phyloP scores from a whole-genome alignment of 1,140 invertebrate genomes.

The Heliconius nattereri region DNA sequence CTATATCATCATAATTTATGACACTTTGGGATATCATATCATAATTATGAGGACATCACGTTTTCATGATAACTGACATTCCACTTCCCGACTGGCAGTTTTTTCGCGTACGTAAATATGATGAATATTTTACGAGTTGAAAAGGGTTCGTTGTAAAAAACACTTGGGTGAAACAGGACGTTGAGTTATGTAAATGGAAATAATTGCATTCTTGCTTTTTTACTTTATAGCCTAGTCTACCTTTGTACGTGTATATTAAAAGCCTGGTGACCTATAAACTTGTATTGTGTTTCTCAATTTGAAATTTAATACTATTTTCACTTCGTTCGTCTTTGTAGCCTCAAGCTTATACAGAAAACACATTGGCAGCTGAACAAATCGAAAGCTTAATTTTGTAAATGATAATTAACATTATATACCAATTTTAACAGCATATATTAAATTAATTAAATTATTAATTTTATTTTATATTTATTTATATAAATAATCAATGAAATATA shows the following conservation, averaged over 20 bases:
- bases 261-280: neutral
- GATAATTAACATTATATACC: neutral
- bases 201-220: slow-evolving; percentile 34
- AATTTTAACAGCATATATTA: neutral
- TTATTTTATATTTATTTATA: too few species aligned
- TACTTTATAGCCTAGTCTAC: neutral
- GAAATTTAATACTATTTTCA: neutral
- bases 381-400: too few species aligned
- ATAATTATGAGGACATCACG: neutral
- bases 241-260: slow-evolving; percentile 1
- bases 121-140: slow-evolving; percentile 43
- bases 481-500: neutral
- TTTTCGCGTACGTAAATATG: slow-evolving; percentile 35
- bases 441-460: neutral
- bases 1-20: too few species aligned
- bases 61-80: slow-evolving; percentile 28
- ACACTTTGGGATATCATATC: neutral
- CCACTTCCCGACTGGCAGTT: slow-evolving; percentile 28
- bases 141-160: slow-evolving; percentile 40
- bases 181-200: slow-evolving; percentile 38
- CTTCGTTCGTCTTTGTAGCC: neutral
- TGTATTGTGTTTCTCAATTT: neutral
- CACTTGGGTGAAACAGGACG: slow-evolving; percentile 29
- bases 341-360: too few species aligned
- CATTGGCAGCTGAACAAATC: too few species aligned